Evolutionary conservation across 1,140 invertebrate genomes (phyloP).

Genomic region (Cherax destructor): DNA sequence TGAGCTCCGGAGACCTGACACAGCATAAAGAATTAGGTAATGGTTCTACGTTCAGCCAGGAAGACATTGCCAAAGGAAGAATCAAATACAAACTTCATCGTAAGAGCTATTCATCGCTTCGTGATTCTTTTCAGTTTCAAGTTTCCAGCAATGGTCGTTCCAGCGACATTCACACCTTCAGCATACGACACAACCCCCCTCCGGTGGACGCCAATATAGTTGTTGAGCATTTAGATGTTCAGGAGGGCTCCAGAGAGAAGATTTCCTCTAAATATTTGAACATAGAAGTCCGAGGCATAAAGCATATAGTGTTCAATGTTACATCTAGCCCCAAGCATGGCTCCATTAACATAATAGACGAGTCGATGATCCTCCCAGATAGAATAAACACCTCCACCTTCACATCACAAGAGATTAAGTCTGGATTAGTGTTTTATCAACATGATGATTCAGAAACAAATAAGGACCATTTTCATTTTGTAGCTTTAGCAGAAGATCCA

Average conservation of each 20-base stretch:
- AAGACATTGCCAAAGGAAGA: constrained; percentile 83
- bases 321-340: constrained; percentile 85
- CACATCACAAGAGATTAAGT: constrained; percentile 82
- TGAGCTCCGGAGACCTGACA: constrained; percentile 70
- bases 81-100: constrained; percentile 82
- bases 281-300: constrained; percentile 84
- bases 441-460: constrained; percentile 75
- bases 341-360: constrained; percentile 75
- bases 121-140: constrained; percentile 84
- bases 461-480: constrained; percentile 73
- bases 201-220: constrained; percentile 77
- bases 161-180: constrained; percentile 79
- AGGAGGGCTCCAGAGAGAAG: constrained; percentile 84
- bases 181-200: constrained; percentile 78
- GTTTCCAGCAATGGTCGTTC: constrained; percentile 87
- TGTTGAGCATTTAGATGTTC: constrained; percentile 83
- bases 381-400: constrained; percentile 83
- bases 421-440: constrained; percentile 79
- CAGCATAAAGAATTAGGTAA: constrained; percentile 76
- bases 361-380: constrained; percentile 51
- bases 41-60: constrained; percentile 87
- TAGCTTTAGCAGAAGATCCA: constrained; percentile 73
- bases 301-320: constrained; percentile 86
- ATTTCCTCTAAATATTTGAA: constrained; percentile 82
- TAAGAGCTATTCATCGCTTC: constrained; percentile 85